Evolutionary conservation across 1,140 invertebrate genomes (phyloP).

Genomic region (Oncopeltus fasciatus): DNA sequence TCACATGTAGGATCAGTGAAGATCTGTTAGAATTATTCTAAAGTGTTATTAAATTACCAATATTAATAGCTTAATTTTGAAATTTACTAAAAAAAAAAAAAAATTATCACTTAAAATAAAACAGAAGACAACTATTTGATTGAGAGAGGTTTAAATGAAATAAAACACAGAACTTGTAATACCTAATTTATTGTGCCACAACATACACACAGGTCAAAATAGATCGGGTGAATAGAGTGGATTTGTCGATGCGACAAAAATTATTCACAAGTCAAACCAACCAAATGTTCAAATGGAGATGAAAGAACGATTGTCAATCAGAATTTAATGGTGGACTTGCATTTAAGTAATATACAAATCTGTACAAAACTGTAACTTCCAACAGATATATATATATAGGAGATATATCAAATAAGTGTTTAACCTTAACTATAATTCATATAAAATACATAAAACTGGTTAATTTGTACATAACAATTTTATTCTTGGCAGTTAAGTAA

Average conservation of each 20-base stretch:
- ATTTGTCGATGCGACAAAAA: conserved; percentile 17
- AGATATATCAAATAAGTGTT: conserved; percentile 12
- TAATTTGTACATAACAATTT: background rate
- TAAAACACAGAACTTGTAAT: background rate
- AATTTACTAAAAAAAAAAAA: too few relatives aligned
- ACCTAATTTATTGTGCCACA: background rate
- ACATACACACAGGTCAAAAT: conserved; percentile 6
- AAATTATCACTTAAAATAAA: too few relatives aligned
- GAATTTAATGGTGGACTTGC: background rate
- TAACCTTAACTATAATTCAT: background rate
- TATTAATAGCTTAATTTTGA: background rate
- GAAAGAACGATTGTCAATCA: background rate
- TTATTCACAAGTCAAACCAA: conserved; percentile 8
- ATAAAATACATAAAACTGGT: background rate
- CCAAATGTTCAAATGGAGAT: conserved; percentile 5
- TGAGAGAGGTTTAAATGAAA: too few relatives aligned
- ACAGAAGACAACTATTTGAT: too few relatives aligned
- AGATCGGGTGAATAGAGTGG: conserved; percentile 1
- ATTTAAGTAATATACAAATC: conserved; percentile 11
- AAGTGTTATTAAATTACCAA: background rate
- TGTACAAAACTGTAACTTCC: conserved; percentile 12
- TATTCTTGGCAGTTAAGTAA: background rate
- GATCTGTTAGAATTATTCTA: background rate
- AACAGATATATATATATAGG: background rate
- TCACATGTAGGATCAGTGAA: background rate